Percentiles rank a stretch among this genome's conserved stretches.
Conservation (phyloP, 1,140 invertebrate species). For the Ectropis grisescens region DNA sequence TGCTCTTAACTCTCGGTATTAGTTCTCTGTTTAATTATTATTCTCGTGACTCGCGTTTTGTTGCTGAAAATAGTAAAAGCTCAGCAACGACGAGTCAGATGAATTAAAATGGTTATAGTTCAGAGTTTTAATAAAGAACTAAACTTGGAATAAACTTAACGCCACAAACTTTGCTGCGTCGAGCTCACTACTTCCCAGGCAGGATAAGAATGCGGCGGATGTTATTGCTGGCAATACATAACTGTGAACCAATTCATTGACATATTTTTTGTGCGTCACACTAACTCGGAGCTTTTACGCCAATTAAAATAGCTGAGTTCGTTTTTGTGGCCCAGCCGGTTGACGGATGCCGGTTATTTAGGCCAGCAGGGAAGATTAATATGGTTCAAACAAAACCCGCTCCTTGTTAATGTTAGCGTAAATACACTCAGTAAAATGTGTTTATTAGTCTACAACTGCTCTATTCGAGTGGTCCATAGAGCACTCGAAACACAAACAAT, state of each 20-base stretch:
- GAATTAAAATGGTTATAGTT: no score
- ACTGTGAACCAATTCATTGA: conserved; percentile 41
- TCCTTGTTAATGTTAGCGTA: conserved; percentile 42
- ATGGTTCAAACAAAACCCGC: conserved; percentile 39
- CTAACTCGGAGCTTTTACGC: conserved; percentile 49
- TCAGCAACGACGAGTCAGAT: no score
- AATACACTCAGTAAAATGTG: conserved; percentile 40
- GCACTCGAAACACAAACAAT: conserved; percentile 44
- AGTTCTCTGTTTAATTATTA: conserved; percentile 25
- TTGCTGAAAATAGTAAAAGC: not conserved
- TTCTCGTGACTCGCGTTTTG: conserved; percentile 4
- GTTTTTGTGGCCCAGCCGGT: conserved; percentile 39
- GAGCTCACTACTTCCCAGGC: no score
- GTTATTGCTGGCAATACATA: no score
- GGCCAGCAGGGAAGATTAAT: conserved; percentile 47
- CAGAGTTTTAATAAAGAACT: no score
- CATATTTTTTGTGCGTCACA: conserved; percentile 36
- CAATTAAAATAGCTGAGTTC: conserved; percentile 63
- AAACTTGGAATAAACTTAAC: no score
- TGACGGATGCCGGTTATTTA: conserved; percentile 50
- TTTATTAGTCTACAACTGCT: conserved; percentile 41
- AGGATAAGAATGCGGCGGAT: no score
- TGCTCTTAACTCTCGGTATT: conserved; percentile 25
- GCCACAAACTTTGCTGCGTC: no score
- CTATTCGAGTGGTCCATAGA: conserved; percentile 22